These are phyloP conservation scores for Mnemiopsis leidyi DNA, from an alignment of 37 sponge, comb jelly and placozoan species.

Conservation along the genomic window DNA sequence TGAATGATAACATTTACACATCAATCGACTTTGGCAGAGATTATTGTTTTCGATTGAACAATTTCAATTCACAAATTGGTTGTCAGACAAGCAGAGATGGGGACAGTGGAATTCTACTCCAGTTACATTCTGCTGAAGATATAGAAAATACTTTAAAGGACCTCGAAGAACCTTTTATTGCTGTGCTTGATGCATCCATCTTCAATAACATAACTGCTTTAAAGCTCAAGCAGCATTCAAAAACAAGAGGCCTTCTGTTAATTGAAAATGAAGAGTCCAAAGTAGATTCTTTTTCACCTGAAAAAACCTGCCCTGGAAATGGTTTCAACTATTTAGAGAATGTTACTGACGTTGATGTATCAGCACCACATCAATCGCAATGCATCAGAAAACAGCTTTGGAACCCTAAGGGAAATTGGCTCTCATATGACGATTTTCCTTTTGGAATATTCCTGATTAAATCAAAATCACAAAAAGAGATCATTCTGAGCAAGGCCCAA, in stretches of 20 bases:
- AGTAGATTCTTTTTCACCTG: neutral
- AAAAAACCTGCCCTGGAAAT: conserved; percentile 60
- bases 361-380: neutral
- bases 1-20: conserved; percentile 37
- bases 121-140: neutral
- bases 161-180: neutral
- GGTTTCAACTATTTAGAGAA: conserved; percentile 17
- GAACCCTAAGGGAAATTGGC: conserved; percentile 53
- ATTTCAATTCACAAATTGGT: conserved; percentile 24
- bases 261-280: conserved; percentile 12
- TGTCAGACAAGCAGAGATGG: conserved; percentile 63
- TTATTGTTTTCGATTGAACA: conserved; percentile 45
- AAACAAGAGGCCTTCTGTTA: neutral
- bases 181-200: neutral
- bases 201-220: neutral
- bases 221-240: neutral
- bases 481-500: neutral
- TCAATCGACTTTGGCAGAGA: conserved; percentile 7
- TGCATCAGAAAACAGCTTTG: neutral
- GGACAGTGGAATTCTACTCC: conserved; percentile 13
- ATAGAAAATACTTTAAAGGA: neutral
- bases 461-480: neutral
- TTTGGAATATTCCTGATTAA: conserved; percentile 24
- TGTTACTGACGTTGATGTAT: too few species aligned
- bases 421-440: conserved; percentile 18